Evolutionary conservation across 2,113 vertebrate species (phyloP).

Genomic region (Tachysurus fulvidraco): DNA sequence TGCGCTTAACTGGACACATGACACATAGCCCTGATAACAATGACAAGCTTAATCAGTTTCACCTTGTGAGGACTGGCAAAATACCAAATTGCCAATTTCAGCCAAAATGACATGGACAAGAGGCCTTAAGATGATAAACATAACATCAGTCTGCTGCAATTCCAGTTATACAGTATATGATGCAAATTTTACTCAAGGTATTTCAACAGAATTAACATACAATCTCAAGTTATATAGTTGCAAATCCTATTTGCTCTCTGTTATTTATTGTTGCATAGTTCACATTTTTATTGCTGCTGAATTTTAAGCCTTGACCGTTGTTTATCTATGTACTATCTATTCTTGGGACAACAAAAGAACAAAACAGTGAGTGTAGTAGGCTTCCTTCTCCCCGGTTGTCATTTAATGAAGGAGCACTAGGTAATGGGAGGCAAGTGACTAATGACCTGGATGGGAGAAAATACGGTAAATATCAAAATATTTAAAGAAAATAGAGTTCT

Average conservation of each 20-base stretch:
- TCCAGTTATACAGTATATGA: not conserved
- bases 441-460: not conserved
- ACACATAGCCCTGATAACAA: not conserved
- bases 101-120: slow-evolving; percentile 68
- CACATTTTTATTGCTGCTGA: not conserved
- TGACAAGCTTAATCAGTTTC: slow-evolving; percentile 11
- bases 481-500: not conserved
- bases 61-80: slow-evolving; percentile 71
- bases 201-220: not conserved
- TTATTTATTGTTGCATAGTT: not conserved
- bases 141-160: slow-evolving; percentile 23
- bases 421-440: not conserved
- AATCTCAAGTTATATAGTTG: not conserved
- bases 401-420: not conserved
- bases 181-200: not conserved
- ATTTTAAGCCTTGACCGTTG: not conserved
- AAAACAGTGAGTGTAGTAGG: not conserved
- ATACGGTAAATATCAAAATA: not conserved
- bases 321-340: not conserved
- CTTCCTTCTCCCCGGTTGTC: not conserved
- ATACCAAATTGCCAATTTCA: slow-evolving; percentile 75
- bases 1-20: not conserved
- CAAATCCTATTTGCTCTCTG: not conserved
- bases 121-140: slow-evolving; percentile 60
- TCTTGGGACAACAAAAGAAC: not conserved